A percentile compares a stretch with the other conserved stretches of the same genome.
phyloP scores from a whole-genome alignment of 2,113 vertebrate species.

The Megaceryle maxima region DNA sequence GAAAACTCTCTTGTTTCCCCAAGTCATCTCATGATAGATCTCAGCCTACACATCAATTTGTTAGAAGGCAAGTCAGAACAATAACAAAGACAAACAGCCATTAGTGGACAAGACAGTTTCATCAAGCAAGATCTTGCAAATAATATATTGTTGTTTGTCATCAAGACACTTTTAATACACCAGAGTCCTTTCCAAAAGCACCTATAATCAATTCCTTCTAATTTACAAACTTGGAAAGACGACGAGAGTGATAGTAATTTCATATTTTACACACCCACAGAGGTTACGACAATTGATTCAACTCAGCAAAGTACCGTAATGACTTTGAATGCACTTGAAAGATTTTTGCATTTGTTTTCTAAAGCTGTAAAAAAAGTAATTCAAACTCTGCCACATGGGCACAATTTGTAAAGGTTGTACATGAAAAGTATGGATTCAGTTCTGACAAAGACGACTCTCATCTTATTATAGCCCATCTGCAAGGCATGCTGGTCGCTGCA shows the following conservation, averaged over 20 bases:
- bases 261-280: constrained; percentile 76
- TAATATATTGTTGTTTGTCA: constrained; percentile 72
- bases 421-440: constrained; percentile 60
- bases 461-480: constrained; percentile 55
- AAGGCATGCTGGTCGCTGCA: constrained; percentile 24
- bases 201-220: constrained; percentile 76
- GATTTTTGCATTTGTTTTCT: constrained; percentile 79
- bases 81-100: constrained; percentile 61
- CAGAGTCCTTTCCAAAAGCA: constrained; percentile 57
- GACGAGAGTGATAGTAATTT: constrained; percentile 66
- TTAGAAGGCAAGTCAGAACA: constrained; percentile 58
- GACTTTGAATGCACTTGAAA: constrained; percentile 80
- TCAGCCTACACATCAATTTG: constrained; percentile 57
- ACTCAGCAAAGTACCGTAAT: constrained; percentile 67
- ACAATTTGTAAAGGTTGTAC: constrained; percentile 71
- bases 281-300: constrained; percentile 76
- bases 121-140: constrained; percentile 68
- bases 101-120: constrained; percentile 68
- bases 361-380: constrained; percentile 68
- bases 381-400: constrained; percentile 65
- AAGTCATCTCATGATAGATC: constrained; percentile 22
- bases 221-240: constrained; percentile 69
- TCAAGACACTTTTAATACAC: constrained; percentile 65
- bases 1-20: constrained; percentile 8
- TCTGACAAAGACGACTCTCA: constrained; percentile 52